Evolutionary conservation across 2,888 invertebrate genomes (phyloP), one percentile per base, ranked within the genome.

Genomic region (Ptychoptera contaminata): DNA sequence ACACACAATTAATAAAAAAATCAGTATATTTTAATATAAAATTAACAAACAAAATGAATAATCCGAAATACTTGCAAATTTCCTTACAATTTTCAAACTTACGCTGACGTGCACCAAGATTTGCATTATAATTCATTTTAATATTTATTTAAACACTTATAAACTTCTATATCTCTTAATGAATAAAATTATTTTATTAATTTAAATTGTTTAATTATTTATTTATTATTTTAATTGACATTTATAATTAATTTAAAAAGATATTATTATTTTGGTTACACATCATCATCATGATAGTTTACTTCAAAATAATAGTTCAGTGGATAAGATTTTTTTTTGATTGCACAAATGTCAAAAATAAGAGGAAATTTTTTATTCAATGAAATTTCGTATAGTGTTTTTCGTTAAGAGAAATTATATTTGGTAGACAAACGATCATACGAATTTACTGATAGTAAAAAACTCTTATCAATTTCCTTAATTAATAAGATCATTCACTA

Each of bases 41-140:
- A n/a, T 23, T 5, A 23, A 3, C 23, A 23, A 23, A 23, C 7
- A 23, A 23, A 23, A 23, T 5, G 23, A 23, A 5, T 23, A 23
- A 23, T 9, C 32, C 36, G 47, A 49, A 48, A 46, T 56, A 58
- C 61, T 60, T 61, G 60, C 58, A 52, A 51, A 51, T 52, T 56
- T 56, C 58, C 60, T 61, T 63, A 61, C 61, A 58, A 51, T 58
- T 57, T 53, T 57, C 53, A 54, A 56, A 65, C 64, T 64, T 65
- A 65, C 64, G 62, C 53, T 60, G 61, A 56, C 62, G 56, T 44
- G 56, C 55, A 48, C 59, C 61, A 45, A 58, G 51, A 52, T 59
- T 63, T 47, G 62, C 61, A 54, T 65, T 65, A 50, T 59, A 63
- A 50, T 62, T 63, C 60, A 63, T 62, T 48, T 44, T 30, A 30